phyloP scores from a whole-genome alignment of 1,140 invertebrate genomes.

The Grapholita molesta region DNA sequence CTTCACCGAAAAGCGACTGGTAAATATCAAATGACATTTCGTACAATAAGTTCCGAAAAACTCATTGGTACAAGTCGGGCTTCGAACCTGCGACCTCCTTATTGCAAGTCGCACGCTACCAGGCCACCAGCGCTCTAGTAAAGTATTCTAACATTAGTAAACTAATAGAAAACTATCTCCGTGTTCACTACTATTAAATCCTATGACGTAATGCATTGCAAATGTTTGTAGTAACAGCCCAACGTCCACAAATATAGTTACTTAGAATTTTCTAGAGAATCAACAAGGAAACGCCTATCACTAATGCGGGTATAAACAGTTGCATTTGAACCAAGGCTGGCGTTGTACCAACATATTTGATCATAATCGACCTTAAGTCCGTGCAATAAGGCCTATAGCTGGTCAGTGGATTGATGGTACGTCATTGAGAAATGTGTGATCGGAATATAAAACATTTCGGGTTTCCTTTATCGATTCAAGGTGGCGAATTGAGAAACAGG shows the following conservation, averaged over 20 bases:
- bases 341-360: too few species aligned
- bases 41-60: too few species aligned
- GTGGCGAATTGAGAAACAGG: neutral
- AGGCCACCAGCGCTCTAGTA: too few species aligned
- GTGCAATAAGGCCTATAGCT: too few species aligned
- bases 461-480: conserved; percentile 1
- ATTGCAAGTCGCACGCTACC: too few species aligned
- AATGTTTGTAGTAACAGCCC: neutral
- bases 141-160: too few species aligned
- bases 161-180: neutral
- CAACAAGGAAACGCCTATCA: neutral
- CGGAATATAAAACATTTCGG: neutral
- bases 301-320: neutral
- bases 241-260: neutral
- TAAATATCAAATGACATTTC: too few species aligned
- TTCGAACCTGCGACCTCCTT: too few species aligned
- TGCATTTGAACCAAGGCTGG: conserved; percentile 1
- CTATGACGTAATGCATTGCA: neutral
- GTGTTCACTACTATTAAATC: neutral
- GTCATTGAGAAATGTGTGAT: conserved; percentile 3
- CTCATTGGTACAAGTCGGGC: too few species aligned
- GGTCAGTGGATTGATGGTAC: too few species aligned
- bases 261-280: neutral
- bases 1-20: too few species aligned
- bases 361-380: too few species aligned